phyloP scores from a whole-genome alignment of 2,113 vertebrate species.

The Phalacrocorax pelagicus region DNA sequence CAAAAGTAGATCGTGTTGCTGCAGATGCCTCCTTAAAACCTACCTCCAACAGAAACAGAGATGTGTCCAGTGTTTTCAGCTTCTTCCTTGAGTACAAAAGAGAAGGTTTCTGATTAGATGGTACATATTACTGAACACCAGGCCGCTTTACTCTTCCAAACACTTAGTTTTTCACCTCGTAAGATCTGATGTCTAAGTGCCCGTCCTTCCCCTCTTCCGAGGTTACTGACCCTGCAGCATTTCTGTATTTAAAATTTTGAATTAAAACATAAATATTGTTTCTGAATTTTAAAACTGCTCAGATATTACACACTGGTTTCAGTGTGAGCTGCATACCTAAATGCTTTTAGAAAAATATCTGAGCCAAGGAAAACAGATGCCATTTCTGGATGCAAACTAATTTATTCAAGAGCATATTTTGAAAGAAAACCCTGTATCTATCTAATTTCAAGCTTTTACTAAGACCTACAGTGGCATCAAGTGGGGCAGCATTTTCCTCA shows the following conservation, averaged over 20 bases:
- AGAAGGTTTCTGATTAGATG: background rate
- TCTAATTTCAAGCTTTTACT: background rate
- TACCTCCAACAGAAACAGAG: background rate
- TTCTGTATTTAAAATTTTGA: background rate
- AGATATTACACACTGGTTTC: background rate
- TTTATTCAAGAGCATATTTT: slow-evolving; percentile 46
- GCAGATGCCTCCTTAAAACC: background rate
- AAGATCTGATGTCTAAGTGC: background rate
- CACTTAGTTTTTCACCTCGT: background rate
- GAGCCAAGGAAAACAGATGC: slow-evolving; percentile 60
- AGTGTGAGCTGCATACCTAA: slow-evolving; percentile 1
- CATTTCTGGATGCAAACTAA: slow-evolving; percentile 50
- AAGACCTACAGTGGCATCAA: background rate
- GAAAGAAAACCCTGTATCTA: slow-evolving; percentile 1
- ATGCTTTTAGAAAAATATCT: background rate
- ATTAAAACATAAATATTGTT: background rate
- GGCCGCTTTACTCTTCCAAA: background rate
- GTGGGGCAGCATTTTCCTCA: slow-evolving; percentile 14
- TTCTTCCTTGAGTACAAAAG: background rate
- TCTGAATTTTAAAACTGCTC: background rate
- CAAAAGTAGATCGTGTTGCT: background rate
- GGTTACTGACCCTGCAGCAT: background rate
- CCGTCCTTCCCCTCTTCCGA: background rate
- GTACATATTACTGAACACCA: background rate
- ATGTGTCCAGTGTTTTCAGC: background rate